Evolutionary conservation across 2,888 invertebrate genomes (phyloP), one percentile per base, ranked within the genome.

Genomic region (Melipona beecheii): DNA sequence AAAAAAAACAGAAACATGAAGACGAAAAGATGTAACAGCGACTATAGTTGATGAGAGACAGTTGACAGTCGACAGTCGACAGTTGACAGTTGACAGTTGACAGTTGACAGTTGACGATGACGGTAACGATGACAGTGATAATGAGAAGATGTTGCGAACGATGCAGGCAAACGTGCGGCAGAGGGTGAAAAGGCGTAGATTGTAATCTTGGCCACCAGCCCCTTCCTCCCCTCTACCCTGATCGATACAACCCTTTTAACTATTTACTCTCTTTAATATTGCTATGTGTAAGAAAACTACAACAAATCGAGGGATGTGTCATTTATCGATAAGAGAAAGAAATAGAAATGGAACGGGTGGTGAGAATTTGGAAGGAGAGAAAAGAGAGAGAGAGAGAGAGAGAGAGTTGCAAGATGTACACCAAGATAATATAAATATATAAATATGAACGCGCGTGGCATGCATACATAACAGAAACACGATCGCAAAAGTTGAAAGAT

Each of bases 221-320:
- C 83, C 81, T 87, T 88, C 83, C 77, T 31, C 71, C 68, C 69
- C 74, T 43, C 43, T 76, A 69, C 84, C 78, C 70, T 86, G 88
- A 90, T 87, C 86, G 89, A 89, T 89, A 89, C 89, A 91, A 86
- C 91, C 90, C 90, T 92, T 92, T 91, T 92, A 93, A 91, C 93
- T 93, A 92, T 92, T 92, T 91, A 93, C 92, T 92, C 91, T 91
- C 92, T 90, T 92, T 91, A 91, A 92, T 91, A 92, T 91, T 92
- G 92, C 93, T 93, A 92, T 86, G 89, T 88, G 88, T 91, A 90
- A 90, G 89, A 83, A 81, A 80, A 85, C 87, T 88, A 85, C 85
- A 89, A 87, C 65, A 78, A 85, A 87, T 84, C 72, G 83, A 89
- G 89, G 81, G 83, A 90, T 87, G 90, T 90, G 90, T 90, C 90